Percentiles rank a stretch among this genome's conserved stretches.
phyloP scores from a whole-genome alignment of 2,888 invertebrate genomes.

The Seira sanloemensis region DNA sequence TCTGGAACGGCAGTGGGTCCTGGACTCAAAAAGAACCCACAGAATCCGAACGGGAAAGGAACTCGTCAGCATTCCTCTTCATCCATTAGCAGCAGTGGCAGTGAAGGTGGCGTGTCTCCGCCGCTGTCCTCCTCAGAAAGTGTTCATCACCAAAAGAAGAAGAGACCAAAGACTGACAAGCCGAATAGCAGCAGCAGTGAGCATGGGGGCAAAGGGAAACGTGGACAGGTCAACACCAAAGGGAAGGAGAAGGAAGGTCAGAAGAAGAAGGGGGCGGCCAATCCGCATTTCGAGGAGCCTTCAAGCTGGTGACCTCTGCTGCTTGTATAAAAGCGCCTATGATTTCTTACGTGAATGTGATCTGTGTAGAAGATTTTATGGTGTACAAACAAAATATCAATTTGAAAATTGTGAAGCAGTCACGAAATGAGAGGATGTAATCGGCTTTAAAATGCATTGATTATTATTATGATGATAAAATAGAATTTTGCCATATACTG shows the following conservation, averaged over 20 bases:
- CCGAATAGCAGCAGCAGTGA: neutral
- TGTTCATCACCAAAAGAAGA: conserved; percentile 48
- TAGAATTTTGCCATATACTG: no score
- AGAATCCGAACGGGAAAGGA: neutral
- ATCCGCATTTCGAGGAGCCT: conserved; percentile 32
- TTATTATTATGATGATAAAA: no score
- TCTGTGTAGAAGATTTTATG: neutral
- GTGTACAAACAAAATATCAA: neutral
- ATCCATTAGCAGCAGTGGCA: conserved; percentile 9
- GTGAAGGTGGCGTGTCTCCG: conserved; percentile 28
- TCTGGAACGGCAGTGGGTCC: neutral
- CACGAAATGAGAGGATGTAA: neutral
- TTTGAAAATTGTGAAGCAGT: no score
- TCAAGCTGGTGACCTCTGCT: conserved; percentile 31
- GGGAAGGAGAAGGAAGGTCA: neutral
- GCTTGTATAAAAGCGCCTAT: neutral
- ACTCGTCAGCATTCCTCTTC: conserved; percentile 14
- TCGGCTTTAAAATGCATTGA: no score
- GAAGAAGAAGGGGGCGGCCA: neutral
- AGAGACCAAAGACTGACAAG: conserved; percentile 47
- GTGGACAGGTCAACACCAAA: neutral
- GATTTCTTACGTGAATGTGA: neutral
- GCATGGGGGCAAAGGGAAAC: neutral
- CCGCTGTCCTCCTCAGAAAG: neutral
- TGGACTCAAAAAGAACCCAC: neutral